These are phyloP conservation scores for Ectemnius lituratus DNA, from an alignment of 2,888 invertebrate species.

Conservation along the genomic window DNA sequence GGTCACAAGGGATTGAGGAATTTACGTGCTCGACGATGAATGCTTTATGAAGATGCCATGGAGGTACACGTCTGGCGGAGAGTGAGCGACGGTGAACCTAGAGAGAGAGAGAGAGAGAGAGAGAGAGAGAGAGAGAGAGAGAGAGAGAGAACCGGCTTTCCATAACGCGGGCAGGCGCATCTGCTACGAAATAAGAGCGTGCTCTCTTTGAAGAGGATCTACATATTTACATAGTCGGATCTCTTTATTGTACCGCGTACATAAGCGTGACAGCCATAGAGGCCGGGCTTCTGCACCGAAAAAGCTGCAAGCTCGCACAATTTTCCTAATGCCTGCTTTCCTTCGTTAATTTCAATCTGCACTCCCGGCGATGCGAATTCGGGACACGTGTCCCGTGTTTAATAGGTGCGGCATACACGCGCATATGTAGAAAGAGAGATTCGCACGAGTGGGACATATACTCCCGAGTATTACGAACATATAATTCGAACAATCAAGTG, in stretches of 20 bases:
- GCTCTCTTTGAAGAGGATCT: background rate
- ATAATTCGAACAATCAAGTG: too few species aligned
- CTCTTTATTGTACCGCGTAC: constrained; percentile 14
- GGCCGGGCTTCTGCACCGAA: constrained; percentile 1
- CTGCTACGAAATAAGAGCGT: constrained; percentile 15
- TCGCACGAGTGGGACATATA: too few species aligned
- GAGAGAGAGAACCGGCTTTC: background rate
- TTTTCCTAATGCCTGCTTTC: constrained; percentile 4
- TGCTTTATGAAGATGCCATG: constrained; percentile 24
- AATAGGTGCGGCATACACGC: too few species aligned
- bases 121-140: background rate
- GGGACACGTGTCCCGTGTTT: too few species aligned
- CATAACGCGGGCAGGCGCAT: background rate
- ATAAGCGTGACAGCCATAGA: background rate
- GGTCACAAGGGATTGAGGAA: constrained; percentile 24
- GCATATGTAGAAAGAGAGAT: too few species aligned
- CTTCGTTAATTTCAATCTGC: background rate
- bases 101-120: background rate
- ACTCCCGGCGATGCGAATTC: too few species aligned
- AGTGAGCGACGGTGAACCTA: background rate
- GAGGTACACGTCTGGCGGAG: background rate
- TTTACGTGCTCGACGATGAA: constrained; percentile 17
- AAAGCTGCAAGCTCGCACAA: background rate
- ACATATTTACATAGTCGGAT: constrained; percentile 21
- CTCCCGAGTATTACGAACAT: too few species aligned